A percentile compares a stretch with the other conserved stretches of the same genome.
phyloP scores from a whole-genome alignment of 2,888 invertebrate species.

The Catocala fraxini region DNA sequence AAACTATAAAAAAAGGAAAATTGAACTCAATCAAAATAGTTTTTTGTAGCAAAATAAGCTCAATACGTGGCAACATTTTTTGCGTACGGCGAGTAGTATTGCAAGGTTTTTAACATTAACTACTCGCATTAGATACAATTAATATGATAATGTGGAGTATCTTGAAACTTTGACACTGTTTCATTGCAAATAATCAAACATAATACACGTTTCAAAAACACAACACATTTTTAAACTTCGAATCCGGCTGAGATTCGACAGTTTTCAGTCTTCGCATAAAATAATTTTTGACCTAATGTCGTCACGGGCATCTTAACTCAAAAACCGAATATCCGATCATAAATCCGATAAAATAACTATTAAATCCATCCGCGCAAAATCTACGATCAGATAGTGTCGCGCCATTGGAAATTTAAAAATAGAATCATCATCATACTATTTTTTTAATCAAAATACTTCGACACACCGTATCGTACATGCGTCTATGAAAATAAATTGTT shows the following conservation, averaged over 20 bases:
- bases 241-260: background rate
- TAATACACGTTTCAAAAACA: too few species aligned
- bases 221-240: background rate
- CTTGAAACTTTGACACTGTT: too few species aligned
- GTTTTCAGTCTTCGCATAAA: background rate
- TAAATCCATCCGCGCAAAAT: constrained; percentile 30
- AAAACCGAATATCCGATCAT: constrained; percentile 10
- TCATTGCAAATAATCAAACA: too few species aligned
- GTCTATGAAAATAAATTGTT: constrained; percentile 84
- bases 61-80: too few species aligned
- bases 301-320: constrained; percentile 1
- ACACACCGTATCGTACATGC: constrained; percentile 51
- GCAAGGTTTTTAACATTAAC: too few species aligned
- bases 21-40: too few species aligned
- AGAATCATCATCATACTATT: constrained; percentile 49
- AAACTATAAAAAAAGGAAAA: too few species aligned
- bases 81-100: too few species aligned
- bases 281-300: background rate
- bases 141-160: too few species aligned
- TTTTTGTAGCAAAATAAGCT: too few species aligned
- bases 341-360: constrained; percentile 20
- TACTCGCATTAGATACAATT: too few species aligned
- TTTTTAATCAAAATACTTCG: constrained; percentile 48
- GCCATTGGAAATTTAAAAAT: constrained; percentile 66
- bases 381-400: constrained; percentile 39